Evolutionary conservation across 2,797 vertebrate species (phyloP).

Genomic region (Gadopsis bispinosus): DNA sequence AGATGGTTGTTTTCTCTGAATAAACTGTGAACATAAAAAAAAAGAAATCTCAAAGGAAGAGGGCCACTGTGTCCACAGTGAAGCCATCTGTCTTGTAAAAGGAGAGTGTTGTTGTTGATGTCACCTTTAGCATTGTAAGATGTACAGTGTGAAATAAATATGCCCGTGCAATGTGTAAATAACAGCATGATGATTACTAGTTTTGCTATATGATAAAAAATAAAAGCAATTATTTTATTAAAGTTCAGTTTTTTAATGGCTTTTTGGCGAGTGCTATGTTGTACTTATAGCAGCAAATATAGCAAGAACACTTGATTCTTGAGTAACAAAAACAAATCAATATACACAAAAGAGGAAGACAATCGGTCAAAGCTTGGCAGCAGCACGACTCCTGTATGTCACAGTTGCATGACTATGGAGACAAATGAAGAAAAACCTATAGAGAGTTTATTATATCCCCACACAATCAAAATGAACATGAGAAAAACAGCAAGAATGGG

Average conservation of each 20-base stretch:
- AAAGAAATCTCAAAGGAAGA: conserved; percentile 79
- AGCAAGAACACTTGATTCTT: conserved; percentile 34
- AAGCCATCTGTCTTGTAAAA: conserved; percentile 86
- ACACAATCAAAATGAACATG: conserved; percentile 42
- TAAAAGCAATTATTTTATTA: conserved; percentile 99
- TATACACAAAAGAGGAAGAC: conserved; percentile 17
- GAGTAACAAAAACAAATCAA: conserved; percentile 8
- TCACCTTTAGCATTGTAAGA: conserved; percentile 90
- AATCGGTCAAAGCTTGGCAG: conserved; percentile 7
- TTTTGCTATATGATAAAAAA: conserved; percentile 97
- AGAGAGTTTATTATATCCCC: conserved; percentile 41
- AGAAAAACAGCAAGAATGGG: conserved; percentile 38
- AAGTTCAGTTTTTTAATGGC: conserved; percentile 91
- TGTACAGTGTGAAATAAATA: conserved; percentile 93
- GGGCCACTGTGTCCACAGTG: conserved; percentile 85
- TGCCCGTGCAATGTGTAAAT: conserved; percentile 94
- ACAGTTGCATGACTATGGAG: conserved; percentile 19
- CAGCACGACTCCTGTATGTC: conserved; percentile 26
- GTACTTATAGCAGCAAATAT: conserved; percentile 45
- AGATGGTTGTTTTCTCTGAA: conserved; percentile 85
- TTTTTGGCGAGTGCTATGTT: conserved; percentile 82
- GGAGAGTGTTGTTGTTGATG: conserved; percentile 89
- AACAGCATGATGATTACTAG: conserved; percentile 94
- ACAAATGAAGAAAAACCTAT: conserved; percentile 30
- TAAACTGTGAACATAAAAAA: conserved; percentile 86